Conservation (phyloP, 2,888 invertebrate genomes). For the Polyommatus iphigenia region DNA sequence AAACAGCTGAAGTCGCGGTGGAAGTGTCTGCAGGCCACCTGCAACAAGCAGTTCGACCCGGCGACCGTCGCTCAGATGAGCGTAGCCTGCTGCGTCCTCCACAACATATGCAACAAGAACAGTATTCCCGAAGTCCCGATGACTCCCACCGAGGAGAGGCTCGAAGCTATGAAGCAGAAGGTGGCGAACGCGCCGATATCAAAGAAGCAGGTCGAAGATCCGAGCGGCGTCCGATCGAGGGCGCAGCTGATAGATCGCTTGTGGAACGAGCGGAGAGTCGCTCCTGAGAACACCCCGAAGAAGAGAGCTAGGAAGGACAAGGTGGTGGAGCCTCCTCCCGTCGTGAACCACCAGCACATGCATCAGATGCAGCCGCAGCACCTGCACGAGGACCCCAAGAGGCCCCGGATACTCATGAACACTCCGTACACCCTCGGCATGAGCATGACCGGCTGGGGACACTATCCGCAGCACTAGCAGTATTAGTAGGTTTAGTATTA, state of each 20-base stretch:
- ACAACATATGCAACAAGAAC: conserved; percentile 61
- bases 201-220: conserved; percentile 58
- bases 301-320: conserved; percentile 64
- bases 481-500: conserved; percentile 18
- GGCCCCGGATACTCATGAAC: conserved; percentile 59
- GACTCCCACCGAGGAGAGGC: conserved; percentile 64
- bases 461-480: conserved; percentile 63
- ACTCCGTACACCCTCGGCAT: conserved; percentile 57
- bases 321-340: conserved; percentile 47
- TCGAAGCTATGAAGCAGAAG: conserved; percentile 71
- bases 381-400: conserved; percentile 60
- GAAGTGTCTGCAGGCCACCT: conserved; percentile 70
- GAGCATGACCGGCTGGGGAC: conserved; percentile 62
- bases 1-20: conserved; percentile 69
- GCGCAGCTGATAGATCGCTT: conserved; percentile 55
- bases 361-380: conserved; percentile 40
- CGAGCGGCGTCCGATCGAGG: conserved; percentile 53
- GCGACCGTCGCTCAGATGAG: conserved; percentile 61
- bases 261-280: conserved; percentile 61
- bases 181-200: conserved; percentile 68
- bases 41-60: conserved; percentile 70
- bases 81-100: conserved; percentile 63
- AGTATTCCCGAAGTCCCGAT: conserved; percentile 56
- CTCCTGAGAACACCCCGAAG: conserved; percentile 56
- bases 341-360: conserved; percentile 43